phyloP scores from a whole-genome alignment of 2,888 invertebrate genomes.

The Drosophila cracens region DNA sequence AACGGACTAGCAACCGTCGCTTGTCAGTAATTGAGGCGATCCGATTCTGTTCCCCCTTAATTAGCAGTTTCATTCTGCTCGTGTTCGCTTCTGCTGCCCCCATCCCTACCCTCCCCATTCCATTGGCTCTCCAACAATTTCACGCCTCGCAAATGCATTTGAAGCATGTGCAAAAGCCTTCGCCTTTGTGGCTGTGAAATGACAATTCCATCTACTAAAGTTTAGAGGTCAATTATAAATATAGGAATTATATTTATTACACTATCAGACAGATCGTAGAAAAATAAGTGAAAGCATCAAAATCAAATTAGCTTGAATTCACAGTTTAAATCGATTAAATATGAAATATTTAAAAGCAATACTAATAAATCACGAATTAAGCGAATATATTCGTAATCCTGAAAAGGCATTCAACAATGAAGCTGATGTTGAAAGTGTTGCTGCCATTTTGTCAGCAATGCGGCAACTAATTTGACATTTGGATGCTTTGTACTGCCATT shows the following conservation, averaged over 20 bases:
- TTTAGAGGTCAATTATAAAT: neutral
- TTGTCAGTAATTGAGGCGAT: slow-evolving; percentile 53
- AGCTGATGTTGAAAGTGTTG: neutral
- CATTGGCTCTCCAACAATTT: slow-evolving; percentile 55
- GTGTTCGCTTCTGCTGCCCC: slow-evolving; percentile 3
- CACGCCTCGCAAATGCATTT: slow-evolving; percentile 61
- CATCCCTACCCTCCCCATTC: neutral
- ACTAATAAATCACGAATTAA: neutral
- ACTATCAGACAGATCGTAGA: neutral
- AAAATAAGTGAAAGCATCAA: neutral
- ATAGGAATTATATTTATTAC: too few species aligned
- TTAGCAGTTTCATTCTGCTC: slow-evolving; percentile 46
- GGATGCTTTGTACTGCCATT: neutral
- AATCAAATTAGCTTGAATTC: neutral
- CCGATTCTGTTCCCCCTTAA: slow-evolving; percentile 51
- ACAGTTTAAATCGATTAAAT: neutral
- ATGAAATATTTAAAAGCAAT: neutral
- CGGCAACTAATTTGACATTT: neutral
- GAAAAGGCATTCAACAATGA: neutral
- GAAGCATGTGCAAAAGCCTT: slow-evolving; percentile 31
- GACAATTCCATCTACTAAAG: neutral
- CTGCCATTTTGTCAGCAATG: neutral
- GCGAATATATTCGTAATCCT: neutral
- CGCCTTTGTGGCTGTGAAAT: neutral
- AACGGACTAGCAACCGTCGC: slow-evolving; percentile 29